Evolutionary conservation across 92 coral and sea anemone genomes (phyloP), one percentile per base, ranked within the genome.

Genomic region (Umimayanthus kanabou): DNA sequence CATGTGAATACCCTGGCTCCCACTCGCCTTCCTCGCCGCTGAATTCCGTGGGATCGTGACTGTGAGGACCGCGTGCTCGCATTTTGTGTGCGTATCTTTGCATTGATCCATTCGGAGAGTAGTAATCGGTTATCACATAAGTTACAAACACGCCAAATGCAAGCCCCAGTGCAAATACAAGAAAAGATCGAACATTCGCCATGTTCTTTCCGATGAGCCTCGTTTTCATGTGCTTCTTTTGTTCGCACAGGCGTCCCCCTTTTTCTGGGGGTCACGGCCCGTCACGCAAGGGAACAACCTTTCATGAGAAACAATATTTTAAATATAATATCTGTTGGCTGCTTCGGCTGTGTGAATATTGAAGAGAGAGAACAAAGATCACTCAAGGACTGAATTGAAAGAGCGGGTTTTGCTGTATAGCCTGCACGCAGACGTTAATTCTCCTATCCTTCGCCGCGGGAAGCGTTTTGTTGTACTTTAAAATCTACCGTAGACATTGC

Each of bases 141-240:
- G 91, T 90, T 2, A 89, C 84, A 57, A 93, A 85, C 30, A 95
- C 76, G 16, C 98, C 98, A 90, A 95, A 95, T 9, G 92, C 65
- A 39, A 95, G 79, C 23, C 98, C 98, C 37, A 91, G 23, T 8
- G 94, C 92, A 77, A 95, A 95, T 22, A 93, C 84, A 25, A 93
- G 80, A 81, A 91, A 64, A 2, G 93, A 85, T 0, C 82, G 71
- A 42, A 18, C 43, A 70, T 14, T 70, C 93, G 93, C 95, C 98
- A 95, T 95, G n/a, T 88, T 94, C 76, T 9, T 30, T 70, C 75
- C 6, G 75, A 13, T 25, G 2, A 83, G 76, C 90, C 87, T 88
- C 90, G 90, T 30, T 80, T 30, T 67, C 79, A 53, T 2, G 88
- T 39, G 1, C 9, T 11, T 9, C 50, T 47, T 47, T 47, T 47